These are phyloP conservation scores for Trichopoda pennipes DNA, from an alignment of 2,888 invertebrate genomes.

Conservation along the genomic window DNA sequence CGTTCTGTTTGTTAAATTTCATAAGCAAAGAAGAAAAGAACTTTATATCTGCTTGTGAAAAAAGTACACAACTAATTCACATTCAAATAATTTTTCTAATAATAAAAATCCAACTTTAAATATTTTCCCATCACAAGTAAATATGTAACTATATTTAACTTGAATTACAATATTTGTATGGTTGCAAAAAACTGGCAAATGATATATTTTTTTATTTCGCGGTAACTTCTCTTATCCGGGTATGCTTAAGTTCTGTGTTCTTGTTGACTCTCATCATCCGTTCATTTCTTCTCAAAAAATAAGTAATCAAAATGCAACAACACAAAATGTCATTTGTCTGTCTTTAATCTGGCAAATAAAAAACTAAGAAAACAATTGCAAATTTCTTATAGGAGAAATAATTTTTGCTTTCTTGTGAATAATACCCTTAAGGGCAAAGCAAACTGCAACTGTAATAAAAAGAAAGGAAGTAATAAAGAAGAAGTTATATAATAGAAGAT, in stretches of 20 bases:
- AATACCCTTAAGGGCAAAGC: slow-evolving; percentile 29
- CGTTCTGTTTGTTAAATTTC: too few relatives aligned
- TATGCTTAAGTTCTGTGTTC: neutral
- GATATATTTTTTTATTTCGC: neutral
- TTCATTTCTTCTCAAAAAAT: slow-evolving; percentile 9
- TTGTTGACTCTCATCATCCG: slow-evolving; percentile 15
- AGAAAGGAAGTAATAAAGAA: neutral
- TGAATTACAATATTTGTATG: neutral
- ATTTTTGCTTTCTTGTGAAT: neutral
- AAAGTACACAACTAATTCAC: too few relatives aligned
- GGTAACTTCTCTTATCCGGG: neutral
- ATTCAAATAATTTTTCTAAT: too few relatives aligned
- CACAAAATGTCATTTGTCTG: slow-evolving; percentile 15
- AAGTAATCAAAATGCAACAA: slow-evolving; percentile 37
- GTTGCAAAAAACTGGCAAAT: neutral
- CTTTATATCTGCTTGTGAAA: too few relatives aligned
- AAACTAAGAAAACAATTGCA: neutral
- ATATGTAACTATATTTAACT: neutral
- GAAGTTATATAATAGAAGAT: neutral
- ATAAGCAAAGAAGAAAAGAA: too few relatives aligned
- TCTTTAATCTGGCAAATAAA: slow-evolving; percentile 35
- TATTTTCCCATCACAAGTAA: too few relatives aligned
- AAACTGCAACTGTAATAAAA: neutral
- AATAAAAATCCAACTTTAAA: too few relatives aligned
- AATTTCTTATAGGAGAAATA: neutral